Percentiles rank a stretch among this genome's conserved stretches.
Conservation (phyloP, 2,113 vertebrate genomes). For the Mesocricetus auratus region DNA sequence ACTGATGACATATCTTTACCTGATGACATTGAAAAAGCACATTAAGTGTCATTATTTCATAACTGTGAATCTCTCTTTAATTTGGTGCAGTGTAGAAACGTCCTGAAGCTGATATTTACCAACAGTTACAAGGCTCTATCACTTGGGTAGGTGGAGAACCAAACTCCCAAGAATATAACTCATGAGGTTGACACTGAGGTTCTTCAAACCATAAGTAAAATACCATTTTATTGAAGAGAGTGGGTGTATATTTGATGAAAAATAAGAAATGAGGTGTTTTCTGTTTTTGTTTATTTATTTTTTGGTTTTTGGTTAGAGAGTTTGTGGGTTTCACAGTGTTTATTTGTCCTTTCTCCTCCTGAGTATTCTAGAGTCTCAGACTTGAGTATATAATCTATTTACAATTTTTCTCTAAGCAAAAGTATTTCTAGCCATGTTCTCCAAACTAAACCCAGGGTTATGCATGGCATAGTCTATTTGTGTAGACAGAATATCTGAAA, state of each 20-base stretch:
- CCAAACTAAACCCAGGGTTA: neutral
- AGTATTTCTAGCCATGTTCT: neutral
- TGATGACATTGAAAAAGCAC: neutral
- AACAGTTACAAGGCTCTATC: conserved; percentile 79
- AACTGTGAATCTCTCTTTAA: neutral
- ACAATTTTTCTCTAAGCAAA: neutral
- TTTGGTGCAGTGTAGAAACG: conserved; percentile 19
- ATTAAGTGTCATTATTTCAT: neutral
- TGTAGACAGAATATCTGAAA: neutral
- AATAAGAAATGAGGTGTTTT: neutral
- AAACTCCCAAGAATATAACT: conserved; percentile 72
- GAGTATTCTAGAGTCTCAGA: neutral
- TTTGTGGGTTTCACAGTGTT: neutral
- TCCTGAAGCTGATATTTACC: conserved; percentile 58
- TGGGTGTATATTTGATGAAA: neutral
- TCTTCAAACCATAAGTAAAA: conserved; percentile 83
- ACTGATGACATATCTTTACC: neutral
- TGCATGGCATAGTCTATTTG: neutral
- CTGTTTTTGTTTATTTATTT: neutral
- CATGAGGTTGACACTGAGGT: conserved; percentile 69
- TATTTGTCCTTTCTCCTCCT: neutral
- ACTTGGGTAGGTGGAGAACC: conserved; percentile 80
- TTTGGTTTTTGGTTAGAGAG: conserved; percentile 9
- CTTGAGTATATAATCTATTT: conserved; percentile 25
- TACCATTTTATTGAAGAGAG: neutral